A percentile compares a stretch with the other conserved stretches of the same genome.
Conservation (phyloP, 2,113 vertebrate genomes). For the Pelvicachromis taeniatus region DNA sequence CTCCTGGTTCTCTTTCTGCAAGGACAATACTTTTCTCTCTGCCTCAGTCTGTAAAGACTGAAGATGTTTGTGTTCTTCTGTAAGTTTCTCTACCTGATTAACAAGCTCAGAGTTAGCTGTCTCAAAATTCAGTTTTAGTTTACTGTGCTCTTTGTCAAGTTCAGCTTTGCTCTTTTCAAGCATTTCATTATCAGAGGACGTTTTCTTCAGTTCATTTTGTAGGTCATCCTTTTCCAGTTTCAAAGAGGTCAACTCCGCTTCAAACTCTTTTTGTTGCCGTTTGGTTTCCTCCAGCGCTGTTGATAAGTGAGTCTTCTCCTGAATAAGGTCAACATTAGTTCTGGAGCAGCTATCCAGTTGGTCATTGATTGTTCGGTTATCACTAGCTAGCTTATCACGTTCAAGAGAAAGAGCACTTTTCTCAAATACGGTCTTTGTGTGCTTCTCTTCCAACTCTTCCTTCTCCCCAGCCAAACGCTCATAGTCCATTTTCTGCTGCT, state of each 20-base stretch:
- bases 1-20: conserved; percentile 63
- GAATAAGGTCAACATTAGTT: conserved; percentile 65
- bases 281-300: conserved; percentile 71
- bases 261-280: conserved; percentile 49
- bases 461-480: conserved; percentile 64
- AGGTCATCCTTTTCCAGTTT: conserved; percentile 66
- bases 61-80: conserved; percentile 58
- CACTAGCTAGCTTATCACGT: conserved; percentile 64
- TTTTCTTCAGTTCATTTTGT: conserved; percentile 65
- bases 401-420: conserved; percentile 66
- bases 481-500: conserved; percentile 74
- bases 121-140: conserved; percentile 61
- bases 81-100: conserved; percentile 67
- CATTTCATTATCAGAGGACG: conserved; percentile 60
- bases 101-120: conserved; percentile 53
- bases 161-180: conserved; percentile 66
- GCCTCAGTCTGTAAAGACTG: conserved; percentile 54
- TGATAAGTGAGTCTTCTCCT: conserved; percentile 70
- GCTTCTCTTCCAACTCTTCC: conserved; percentile 72
- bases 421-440: conserved; percentile 64
- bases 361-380: conserved; percentile 63
- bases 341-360: conserved; percentile 67
- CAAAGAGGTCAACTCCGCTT: conserved; percentile 59
- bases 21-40: conserved; percentile 30
- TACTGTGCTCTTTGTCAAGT: conserved; percentile 70